These are phyloP conservation scores for Metacarcinus magister DNA, from an alignment of 2,888 invertebrate species.

Conservation along the genomic window DNA sequence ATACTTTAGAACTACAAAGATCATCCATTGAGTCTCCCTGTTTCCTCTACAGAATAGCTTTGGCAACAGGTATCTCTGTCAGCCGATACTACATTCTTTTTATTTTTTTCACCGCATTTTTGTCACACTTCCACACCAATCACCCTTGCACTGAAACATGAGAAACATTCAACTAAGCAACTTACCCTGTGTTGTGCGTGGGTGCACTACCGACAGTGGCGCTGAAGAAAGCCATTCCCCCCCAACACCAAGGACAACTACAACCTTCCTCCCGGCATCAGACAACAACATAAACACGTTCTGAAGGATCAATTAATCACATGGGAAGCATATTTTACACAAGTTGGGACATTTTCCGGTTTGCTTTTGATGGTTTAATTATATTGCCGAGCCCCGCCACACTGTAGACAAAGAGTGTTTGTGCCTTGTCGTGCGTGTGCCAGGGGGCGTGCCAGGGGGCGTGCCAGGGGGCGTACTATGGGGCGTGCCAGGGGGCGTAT, in stretches of 20 bases:
- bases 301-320: background rate
- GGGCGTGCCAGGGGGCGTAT: background rate
- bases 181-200: background rate
- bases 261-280: background rate
- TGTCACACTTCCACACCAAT: background rate
- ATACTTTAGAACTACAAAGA: background rate
- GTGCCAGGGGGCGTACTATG: background rate
- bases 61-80: background rate
- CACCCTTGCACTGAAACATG: background rate
- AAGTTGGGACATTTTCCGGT: background rate
- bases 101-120: background rate
- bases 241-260: background rate
- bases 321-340: background rate
- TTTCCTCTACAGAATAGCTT: background rate
- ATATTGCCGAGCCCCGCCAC: background rate
- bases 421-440: background rate
- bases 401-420: background rate
- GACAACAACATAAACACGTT: background rate
- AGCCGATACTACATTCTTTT: background rate
- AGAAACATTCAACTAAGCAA: background rate
- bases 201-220: conserved; percentile 20
- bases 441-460: background rate
- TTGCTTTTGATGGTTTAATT: background rate
- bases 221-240: conserved; percentile 16
- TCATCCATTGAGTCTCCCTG: background rate